These are phyloP conservation scores for Lordiphosa fenestrarum DNA, from an alignment of 2,888 invertebrate species.

Conservation along the genomic window DNA sequence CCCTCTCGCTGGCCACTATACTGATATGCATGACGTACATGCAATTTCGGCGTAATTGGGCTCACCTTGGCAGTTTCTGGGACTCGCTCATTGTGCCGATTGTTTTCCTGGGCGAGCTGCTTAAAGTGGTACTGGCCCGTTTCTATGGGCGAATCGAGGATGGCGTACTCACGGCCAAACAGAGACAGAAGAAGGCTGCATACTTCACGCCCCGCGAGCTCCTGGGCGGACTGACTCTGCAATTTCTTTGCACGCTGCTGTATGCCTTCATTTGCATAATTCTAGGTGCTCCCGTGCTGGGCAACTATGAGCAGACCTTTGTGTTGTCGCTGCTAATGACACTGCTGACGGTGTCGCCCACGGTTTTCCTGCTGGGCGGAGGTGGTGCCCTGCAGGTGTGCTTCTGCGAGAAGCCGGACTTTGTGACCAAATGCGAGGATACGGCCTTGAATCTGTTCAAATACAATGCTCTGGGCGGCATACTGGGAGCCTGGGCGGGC, in stretches of 20 bases:
- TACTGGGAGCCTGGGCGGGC: conserved; percentile 89
- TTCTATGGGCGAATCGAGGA: conserved; percentile 75
- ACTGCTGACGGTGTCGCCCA: conserved; percentile 78
- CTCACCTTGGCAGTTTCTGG: conserved; percentile 78
- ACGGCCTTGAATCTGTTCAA: conserved; percentile 78
- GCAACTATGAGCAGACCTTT: conserved; percentile 79
- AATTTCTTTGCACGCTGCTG: conserved; percentile 75
- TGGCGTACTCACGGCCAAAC: conserved; percentile 65
- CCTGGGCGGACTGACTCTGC: conserved; percentile 73
- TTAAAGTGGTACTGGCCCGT: conserved; percentile 75
- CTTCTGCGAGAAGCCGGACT: conserved; percentile 79
- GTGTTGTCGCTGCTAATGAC: conserved; percentile 78
- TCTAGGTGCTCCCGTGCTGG: conserved; percentile 80
- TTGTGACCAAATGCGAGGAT: conserved; percentile 77
- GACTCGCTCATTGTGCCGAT: conserved; percentile 78
- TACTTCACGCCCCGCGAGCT: conserved; percentile 76
- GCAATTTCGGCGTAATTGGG: conserved; percentile 77
- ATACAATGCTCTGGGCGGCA: conserved; percentile 78
- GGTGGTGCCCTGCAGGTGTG: conserved; percentile 79
- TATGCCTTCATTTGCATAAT: conserved; percentile 79
- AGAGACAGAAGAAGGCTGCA: conserved; percentile 73
- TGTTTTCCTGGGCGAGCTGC: conserved; percentile 76
- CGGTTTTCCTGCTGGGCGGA: conserved; percentile 78
- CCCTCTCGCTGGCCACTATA: conserved; percentile 78
- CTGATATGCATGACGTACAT: conserved; percentile 79